Base-by-base conservation (phyloP, 1,140 invertebrate species). In the Brachionus paranguensis region DNA sequence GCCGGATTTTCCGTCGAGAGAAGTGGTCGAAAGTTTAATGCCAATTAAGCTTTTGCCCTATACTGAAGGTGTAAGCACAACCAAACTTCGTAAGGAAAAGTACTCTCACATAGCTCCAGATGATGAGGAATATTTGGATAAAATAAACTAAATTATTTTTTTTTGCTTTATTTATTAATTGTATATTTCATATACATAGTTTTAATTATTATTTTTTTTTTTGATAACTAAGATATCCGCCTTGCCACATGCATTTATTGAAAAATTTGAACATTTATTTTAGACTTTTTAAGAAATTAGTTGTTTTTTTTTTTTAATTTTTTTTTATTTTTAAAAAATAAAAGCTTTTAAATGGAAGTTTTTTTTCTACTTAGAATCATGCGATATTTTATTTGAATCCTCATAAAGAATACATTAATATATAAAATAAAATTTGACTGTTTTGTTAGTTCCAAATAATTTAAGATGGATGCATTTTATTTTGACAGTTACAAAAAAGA, bases 41-140 rank as follows among this genome's bases (percentile, higher is more conserved):
- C 86, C 87, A 14, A 83, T 88, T 4, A 86, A 86, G 47, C 86
- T 88, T 78, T 83, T 88, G 8, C 88, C 88, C n/a, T 88, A 88
- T 84, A 87, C 88, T 5, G n/a, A 84, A 27, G 87, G 86, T 27
- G 87, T 88, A 6, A 86, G 86, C 11, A 86, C 84, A 37, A 88
- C 87, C 3, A 87, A 88, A 81, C 78, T 88, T 17, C 45, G 88
- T 12, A 87, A 88, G 60, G 86, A 87, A 83, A 68, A 68, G 7
- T 83, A 55, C 47, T 70, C 81, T 3, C 81, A 83, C 45, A 70
- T 83, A 33, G 41, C 60, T 24, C 41, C 81, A 14, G 60, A 83
- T 47, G 81, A 83, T 72, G 60, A 55, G 10, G 81, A 53, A 70
- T 68, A 83, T 50, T 45, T 83, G 4, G 81, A 83, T 64, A 68